phyloP scores from a whole-genome alignment of 2,888 invertebrate species.

The Teleiodes luculella region DNA sequence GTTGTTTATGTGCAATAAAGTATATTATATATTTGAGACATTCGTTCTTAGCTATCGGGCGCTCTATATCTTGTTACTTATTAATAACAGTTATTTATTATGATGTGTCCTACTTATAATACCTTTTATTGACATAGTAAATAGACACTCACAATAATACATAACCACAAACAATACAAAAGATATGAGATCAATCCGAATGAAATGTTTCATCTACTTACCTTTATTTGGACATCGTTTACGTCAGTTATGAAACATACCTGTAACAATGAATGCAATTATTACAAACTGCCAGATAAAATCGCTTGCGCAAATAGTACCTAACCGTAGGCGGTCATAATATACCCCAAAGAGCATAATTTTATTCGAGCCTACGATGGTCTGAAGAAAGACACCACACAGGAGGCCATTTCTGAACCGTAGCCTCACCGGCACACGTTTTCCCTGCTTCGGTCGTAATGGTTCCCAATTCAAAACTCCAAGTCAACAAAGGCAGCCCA shows the following conservation, averaged over 20 bases:
- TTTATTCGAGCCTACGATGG: too few species aligned
- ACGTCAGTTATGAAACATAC: constrained; percentile 50
- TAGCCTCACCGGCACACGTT: too few species aligned
- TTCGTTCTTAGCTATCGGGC: too few species aligned
- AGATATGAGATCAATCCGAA: neutral
- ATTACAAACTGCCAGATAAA: constrained; percentile 42
- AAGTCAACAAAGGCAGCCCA: too few species aligned
- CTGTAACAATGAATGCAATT: constrained; percentile 62
- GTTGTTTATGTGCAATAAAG: too few species aligned
- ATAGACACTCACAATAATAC: neutral
- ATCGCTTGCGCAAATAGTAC: constrained; percentile 37
- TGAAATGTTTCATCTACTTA: constrained; percentile 28
- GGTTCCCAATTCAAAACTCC: too few species aligned
- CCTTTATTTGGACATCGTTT: constrained; percentile 34
- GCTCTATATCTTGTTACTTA: too few species aligned
- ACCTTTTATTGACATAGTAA: neutral
- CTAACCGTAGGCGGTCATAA: constrained; percentile 30
- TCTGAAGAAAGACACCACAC: too few species aligned
- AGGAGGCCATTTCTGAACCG: too few species aligned
- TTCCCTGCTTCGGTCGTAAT: too few species aligned
- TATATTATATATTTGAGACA: too few species aligned
- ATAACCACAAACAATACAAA: constrained; percentile 1
- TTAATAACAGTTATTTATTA: too few species aligned
- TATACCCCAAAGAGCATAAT: constrained; percentile 18
- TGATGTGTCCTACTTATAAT: neutral